Evolutionary conservation across 2,797 vertebrate species (phyloP).

Genomic region (Oreonectes daqikongensis): DNA sequence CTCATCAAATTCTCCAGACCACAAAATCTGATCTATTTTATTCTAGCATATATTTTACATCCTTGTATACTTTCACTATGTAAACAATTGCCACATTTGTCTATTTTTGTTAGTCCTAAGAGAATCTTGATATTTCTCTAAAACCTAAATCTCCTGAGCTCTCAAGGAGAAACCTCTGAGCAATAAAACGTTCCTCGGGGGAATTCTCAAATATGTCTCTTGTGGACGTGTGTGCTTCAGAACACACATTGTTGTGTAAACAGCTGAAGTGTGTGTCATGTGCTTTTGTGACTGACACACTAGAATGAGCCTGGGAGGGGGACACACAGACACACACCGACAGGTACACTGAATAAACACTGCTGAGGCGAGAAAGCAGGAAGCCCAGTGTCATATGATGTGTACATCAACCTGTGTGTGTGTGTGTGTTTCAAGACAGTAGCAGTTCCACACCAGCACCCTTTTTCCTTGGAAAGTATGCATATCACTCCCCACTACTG

Average conservation of each 20-base stretch:
- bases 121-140: neutral
- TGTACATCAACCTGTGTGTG: slow-evolving; percentile 51
- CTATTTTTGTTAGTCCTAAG: neutral
- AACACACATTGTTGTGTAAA: slow-evolving; percentile 37
- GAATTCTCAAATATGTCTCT: slow-evolving; percentile 25
- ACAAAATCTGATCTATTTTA: too few species aligned
- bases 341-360: slow-evolving; percentile 51
- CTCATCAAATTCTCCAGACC: too few species aligned
- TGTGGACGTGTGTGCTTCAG: slow-evolving; percentile 31
- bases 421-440: slow-evolving; percentile 48
- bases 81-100: neutral
- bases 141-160: slow-evolving; percentile 7
- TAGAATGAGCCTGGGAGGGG: slow-evolving; percentile 33
- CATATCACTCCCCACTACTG: slow-evolving; percentile 67
- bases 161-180: slow-evolving; percentile 25
- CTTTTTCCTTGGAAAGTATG: slow-evolving; percentile 67
- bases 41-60: neutral
- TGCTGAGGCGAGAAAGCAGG: slow-evolving; percentile 40
- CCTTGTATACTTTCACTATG: neutral
- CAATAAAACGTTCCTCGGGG: slow-evolving; percentile 11
- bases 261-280: slow-evolving; percentile 40
- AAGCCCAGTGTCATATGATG: slow-evolving; percentile 47
- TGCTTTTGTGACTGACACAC: slow-evolving; percentile 50
- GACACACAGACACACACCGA: slow-evolving; percentile 8
- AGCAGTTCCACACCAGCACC: slow-evolving; percentile 72